Conservation (phyloP, 2,797 vertebrate species). For the Sebastes miniatus region DNA sequence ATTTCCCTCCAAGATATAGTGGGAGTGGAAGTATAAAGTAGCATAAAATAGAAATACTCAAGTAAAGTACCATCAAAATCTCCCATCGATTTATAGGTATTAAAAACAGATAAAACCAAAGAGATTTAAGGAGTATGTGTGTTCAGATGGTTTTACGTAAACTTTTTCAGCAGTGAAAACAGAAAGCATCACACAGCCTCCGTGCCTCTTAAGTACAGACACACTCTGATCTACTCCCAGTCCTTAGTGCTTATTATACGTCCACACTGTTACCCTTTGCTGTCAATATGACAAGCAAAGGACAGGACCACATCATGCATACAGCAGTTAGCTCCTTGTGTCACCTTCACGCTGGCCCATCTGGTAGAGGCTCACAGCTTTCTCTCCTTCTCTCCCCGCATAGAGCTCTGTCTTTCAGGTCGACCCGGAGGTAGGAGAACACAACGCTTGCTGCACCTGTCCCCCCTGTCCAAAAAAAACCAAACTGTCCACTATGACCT, state of each 20-base stretch:
- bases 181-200: not conserved
- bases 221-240: not conserved
- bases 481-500: conserved; percentile 46
- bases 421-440: conserved; percentile 81
- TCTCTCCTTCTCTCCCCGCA: conserved; percentile 72
- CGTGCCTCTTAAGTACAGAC: not conserved
- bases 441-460: conserved; percentile 71
- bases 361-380: conserved; percentile 63
- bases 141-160: not conserved
- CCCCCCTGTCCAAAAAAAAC: conserved; percentile 26
- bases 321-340: conserved; percentile 35
- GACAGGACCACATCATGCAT: conserved; percentile 12
- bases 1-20: no score
- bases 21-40: no score
- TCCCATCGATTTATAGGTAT: not conserved
- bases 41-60: no score
- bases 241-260: not conserved
- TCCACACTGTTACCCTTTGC: conserved; percentile 20
- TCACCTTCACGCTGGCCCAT: conserved; percentile 50
- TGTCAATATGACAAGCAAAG: conserved; percentile 21
- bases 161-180: not conserved
- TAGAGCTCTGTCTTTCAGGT: conserved; percentile 86
- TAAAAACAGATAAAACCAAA: not conserved
- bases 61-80: no score
- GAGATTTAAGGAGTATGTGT: not conserved